Evolutionary conservation across 2,888 invertebrate genomes (phyloP).

Genomic region (Lamellibrachia columna): DNA sequence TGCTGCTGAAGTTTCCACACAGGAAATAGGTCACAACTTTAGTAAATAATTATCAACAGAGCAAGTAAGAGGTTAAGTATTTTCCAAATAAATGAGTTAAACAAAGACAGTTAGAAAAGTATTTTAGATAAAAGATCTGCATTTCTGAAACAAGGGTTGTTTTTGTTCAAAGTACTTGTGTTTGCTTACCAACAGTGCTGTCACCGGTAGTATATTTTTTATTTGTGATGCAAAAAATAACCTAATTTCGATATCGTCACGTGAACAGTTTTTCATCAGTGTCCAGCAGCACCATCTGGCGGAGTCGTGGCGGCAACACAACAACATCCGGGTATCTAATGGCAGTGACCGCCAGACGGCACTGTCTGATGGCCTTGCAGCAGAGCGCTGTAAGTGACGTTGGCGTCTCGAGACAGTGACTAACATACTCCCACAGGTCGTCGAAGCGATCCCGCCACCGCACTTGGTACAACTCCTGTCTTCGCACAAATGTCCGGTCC

Average conservation of each 20-base stretch:
- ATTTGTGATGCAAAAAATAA: background rate
- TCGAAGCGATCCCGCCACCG: conserved; percentile 11
- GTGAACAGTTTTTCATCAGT: conserved; percentile 1
- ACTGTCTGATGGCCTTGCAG: background rate
- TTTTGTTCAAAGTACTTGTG: background rate
- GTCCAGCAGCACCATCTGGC: background rate
- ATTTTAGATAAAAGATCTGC: too few relatives aligned
- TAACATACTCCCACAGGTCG: background rate
- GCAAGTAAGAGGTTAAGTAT: too few relatives aligned
- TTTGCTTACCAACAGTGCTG: background rate
- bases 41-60: too few relatives aligned
- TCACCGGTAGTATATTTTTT: background rate
- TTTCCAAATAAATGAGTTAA: too few relatives aligned
- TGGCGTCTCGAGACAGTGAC: background rate
- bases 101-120: too few relatives aligned
- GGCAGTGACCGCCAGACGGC: background rate
- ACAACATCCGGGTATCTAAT: background rate
- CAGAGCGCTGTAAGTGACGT: background rate
- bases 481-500: background rate
- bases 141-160: background rate
- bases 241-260: background rate
- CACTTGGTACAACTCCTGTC: background rate
- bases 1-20: too few relatives aligned
- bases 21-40: too few relatives aligned
- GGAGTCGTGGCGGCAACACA: conserved; percentile 1